These are phyloP conservation scores for Hystrix cristata DNA, from an alignment of 2,113 vertebrate species.

Conservation along the genomic window DNA sequence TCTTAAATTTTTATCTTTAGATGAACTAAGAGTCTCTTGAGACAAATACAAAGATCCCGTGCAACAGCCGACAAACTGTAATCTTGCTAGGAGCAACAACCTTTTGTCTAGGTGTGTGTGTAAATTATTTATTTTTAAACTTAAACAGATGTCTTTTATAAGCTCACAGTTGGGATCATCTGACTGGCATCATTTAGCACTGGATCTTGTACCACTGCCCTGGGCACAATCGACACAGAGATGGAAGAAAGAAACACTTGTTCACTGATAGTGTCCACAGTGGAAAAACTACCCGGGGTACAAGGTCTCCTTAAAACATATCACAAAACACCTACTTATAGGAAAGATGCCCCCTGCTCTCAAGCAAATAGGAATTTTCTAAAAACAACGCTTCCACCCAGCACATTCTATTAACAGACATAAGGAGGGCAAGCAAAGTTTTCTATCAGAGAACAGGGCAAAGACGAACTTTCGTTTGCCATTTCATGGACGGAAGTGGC, in stretches of 20 bases:
- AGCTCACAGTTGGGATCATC: conserved; percentile 78
- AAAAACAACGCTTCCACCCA: conserved; percentile 61
- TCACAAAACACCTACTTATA: conserved; percentile 71
- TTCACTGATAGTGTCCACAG: conserved; percentile 75
- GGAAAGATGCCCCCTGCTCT: conserved; percentile 60
- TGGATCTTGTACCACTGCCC: conserved; percentile 67
- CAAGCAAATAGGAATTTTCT: conserved; percentile 22
- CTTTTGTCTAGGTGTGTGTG: conserved; percentile 47
- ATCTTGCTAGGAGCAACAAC: conserved; percentile 27
- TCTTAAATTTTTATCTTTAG: conserved; percentile 30
- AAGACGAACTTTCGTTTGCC: conserved; percentile 29
- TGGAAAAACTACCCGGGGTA: conserved; percentile 53
- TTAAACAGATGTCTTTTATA: conserved; percentile 82
- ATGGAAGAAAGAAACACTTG: conserved; percentile 86
- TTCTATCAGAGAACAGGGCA: neutral
- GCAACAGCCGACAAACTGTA: conserved; percentile 32
- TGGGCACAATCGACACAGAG: conserved; percentile 81
- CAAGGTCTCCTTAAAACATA: conserved; percentile 81
- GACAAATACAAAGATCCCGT: neutral
- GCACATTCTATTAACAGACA: neutral
- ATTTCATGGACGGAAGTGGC: conserved; percentile 18
- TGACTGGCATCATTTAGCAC: conserved; percentile 80
- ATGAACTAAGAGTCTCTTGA: conserved; percentile 35
- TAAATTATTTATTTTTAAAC: conserved; percentile 77
- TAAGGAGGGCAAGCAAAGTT: conserved; percentile 19